phyloP scores from a whole-genome alignment of 2,113 vertebrate genomes.

The Conger conger region DNA sequence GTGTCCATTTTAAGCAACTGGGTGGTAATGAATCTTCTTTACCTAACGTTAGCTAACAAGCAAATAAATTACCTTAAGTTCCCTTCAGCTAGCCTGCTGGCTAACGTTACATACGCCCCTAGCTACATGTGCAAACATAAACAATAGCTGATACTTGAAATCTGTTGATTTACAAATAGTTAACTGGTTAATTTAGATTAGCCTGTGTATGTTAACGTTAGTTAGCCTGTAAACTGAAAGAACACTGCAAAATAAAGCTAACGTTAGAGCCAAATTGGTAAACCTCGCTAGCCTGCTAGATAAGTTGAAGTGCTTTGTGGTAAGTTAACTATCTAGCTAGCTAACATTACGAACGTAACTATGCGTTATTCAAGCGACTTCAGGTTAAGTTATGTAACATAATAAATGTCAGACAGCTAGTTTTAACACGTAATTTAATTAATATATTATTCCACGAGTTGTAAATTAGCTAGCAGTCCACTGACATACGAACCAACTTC shows the following conservation, averaged over 20 bases:
- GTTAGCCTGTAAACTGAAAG: too few relatives aligned
- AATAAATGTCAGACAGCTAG: not conserved
- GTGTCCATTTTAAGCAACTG: slow-evolving; percentile 72
- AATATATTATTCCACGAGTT: not conserved
- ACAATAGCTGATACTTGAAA: not conserved
- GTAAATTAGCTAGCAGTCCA: not conserved
- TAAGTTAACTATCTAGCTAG: too few relatives aligned
- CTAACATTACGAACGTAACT: too few relatives aligned
- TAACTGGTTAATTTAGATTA: too few relatives aligned
- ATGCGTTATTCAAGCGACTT: not conserved
- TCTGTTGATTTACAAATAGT: not conserved
- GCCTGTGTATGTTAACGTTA: too few relatives aligned
- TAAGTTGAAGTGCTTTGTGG: too few relatives aligned
- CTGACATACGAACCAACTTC: not conserved
- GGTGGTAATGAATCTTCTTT: not conserved
- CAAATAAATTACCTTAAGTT: not conserved
- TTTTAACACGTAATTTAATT: not conserved
- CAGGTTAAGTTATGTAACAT: not conserved
- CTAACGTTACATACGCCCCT: not conserved
- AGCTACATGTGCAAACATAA: not conserved
- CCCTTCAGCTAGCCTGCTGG: not conserved
- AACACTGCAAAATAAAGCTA: too few relatives aligned
- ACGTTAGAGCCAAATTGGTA: too few relatives aligned
- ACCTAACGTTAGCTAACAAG: not conserved
- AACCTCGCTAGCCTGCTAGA: too few relatives aligned